Evolutionary conservation across 1,140 invertebrate species (phyloP).

Genomic region (Eueides isabella): DNA sequence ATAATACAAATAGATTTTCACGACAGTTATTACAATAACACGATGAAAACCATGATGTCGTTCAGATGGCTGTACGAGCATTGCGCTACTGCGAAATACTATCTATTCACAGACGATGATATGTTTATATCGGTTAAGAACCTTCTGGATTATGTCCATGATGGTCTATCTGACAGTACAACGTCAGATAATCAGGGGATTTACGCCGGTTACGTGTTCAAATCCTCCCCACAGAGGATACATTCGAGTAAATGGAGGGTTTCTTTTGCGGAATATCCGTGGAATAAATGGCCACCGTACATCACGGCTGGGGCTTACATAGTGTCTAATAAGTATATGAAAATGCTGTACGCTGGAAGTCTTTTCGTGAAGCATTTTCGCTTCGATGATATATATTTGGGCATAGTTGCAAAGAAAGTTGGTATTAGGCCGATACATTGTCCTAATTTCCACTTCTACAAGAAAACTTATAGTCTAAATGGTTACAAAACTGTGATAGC

Average conservation of each 20-base stretch:
- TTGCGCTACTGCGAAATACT: slow-evolving; percentile 90
- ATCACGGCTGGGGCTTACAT: slow-evolving; percentile 94
- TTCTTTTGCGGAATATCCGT: slow-evolving; percentile 92
- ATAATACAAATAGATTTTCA: slow-evolving; percentile 92
- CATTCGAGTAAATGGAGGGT: slow-evolving; percentile 94
- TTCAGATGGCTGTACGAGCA: slow-evolving; percentile 91
- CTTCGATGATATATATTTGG: slow-evolving; percentile 95
- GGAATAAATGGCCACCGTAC: slow-evolving; percentile 94
- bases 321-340: slow-evolving; percentile 88
- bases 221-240: slow-evolving; percentile 89
- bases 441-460: slow-evolving; percentile 92
- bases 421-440: slow-evolving; percentile 90
- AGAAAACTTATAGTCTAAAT: slow-evolving; percentile 86
- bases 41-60: slow-evolving; percentile 95
- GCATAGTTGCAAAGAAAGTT: slow-evolving; percentile 91
- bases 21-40: slow-evolving; percentile 96
- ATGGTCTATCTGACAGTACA: slow-evolving; percentile 16
- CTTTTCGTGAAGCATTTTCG: slow-evolving; percentile 91
- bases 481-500: slow-evolving; percentile 91
- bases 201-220: slow-evolving; percentile 89
- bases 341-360: slow-evolving; percentile 90
- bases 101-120: slow-evolving; percentile 96
- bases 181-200: slow-evolving; percentile 63
- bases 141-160: slow-evolving; percentile 82
- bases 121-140: slow-evolving; percentile 96